These are phyloP conservation scores for Malurus splendens DNA, from an alignment of 2,797 vertebrate species.

Conservation along the genomic window DNA sequence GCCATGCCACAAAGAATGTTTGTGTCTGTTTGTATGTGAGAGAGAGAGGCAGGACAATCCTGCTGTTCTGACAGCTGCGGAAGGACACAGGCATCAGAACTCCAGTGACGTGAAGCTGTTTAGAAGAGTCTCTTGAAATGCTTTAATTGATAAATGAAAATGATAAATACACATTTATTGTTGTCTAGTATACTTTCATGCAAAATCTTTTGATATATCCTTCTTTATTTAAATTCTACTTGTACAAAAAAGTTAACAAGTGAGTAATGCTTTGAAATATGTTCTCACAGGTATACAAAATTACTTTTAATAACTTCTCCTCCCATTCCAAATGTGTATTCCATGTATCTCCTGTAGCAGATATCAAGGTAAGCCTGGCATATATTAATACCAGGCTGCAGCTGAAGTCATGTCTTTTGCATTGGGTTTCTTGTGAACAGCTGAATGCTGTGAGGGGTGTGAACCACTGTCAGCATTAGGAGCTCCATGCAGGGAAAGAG, in stretches of 20 bases:
- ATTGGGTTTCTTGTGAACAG: not conserved
- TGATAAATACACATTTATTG: not conserved
- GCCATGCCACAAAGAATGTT: not conserved
- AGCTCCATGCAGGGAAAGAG: not conserved
- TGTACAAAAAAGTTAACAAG: not conserved
- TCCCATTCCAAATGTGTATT: not conserved
- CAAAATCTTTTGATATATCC: not conserved
- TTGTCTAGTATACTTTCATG: not conserved
- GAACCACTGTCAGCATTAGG: rapidly evolving
- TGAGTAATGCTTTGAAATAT: not conserved
- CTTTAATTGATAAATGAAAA: not conserved
- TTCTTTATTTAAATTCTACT: not conserved
- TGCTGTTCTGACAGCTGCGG: not conserved
- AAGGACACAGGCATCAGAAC: not conserved
- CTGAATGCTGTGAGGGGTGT: not conserved
- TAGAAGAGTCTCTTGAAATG: not conserved
- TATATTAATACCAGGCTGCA: not conserved
- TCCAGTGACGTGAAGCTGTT: not conserved
- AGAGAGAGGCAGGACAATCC: not conserved
- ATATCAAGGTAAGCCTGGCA: not conserved
- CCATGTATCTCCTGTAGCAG: not conserved
- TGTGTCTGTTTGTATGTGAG: not conserved
- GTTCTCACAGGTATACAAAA: not conserved
- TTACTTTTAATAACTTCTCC: not conserved
- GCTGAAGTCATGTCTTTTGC: not conserved